These are phyloP conservation scores for Upupa epops DNA, from an alignment of 2,113 vertebrate genomes.

Conservation along the genomic window DNA sequence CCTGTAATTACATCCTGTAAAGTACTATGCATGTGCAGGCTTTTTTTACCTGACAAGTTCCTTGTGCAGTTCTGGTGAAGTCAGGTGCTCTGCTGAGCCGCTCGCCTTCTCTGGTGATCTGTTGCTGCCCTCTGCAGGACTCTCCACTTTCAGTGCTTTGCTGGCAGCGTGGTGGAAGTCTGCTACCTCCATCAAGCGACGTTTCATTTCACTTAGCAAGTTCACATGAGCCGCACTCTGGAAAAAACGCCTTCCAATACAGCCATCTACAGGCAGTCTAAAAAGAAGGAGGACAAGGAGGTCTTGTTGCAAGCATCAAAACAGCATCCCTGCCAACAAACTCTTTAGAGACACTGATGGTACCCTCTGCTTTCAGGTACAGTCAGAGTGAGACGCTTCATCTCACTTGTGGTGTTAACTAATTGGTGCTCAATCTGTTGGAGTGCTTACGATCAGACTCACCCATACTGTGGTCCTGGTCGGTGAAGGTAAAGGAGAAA, in stretches of 20 bases:
- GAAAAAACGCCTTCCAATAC: constrained; percentile 92
- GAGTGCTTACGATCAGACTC: constrained; percentile 1
- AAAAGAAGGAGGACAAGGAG: neutral
- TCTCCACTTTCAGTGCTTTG: constrained; percentile 85
- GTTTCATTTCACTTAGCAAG: constrained; percentile 87
- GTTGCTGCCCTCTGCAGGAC: constrained; percentile 71
- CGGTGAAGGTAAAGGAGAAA: constrained; percentile 93
- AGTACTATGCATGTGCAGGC: too few relatives aligned
- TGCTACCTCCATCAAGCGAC: constrained; percentile 85
- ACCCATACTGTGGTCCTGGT: constrained; percentile 95
- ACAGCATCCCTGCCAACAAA: neutral
- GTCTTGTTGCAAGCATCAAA: neutral
- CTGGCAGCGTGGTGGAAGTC: constrained; percentile 95
- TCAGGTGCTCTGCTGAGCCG: constrained; percentile 70
- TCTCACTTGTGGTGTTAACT: neutral
- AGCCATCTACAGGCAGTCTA: constrained; percentile 89
- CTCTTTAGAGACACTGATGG: neutral
- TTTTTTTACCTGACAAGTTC: constrained; percentile 88
- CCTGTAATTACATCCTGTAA: neutral
- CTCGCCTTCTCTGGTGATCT: constrained; percentile 57
- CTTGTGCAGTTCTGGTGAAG: constrained; percentile 89
- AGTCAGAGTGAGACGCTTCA: neutral
- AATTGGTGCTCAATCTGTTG: neutral
- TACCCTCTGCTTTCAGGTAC: neutral
- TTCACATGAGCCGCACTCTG: constrained; percentile 78